A percentile compares a stretch with the other conserved stretches of the same genome.
Conservation (phyloP, 2,113 vertebrate species). For the Gracilinanus agilis region DNA sequence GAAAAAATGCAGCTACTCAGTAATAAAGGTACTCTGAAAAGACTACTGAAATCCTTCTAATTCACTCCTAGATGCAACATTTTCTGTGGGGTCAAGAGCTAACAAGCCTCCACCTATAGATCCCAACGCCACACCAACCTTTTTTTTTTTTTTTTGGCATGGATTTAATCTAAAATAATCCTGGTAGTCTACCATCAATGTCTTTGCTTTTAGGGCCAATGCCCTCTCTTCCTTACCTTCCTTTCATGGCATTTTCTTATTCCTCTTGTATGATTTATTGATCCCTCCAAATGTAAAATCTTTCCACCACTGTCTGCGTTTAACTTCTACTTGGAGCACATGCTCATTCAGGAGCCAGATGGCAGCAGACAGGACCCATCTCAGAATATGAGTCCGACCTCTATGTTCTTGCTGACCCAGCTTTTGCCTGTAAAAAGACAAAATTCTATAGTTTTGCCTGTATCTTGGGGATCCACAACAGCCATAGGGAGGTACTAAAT, state of each 20-base stretch:
- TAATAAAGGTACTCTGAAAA: background rate
- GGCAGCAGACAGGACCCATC: background rate
- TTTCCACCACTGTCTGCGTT: background rate
- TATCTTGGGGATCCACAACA: background rate
- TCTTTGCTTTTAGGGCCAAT: background rate
- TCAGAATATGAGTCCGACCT: background rate
- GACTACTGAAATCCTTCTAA: background rate
- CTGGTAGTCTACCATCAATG: background rate
- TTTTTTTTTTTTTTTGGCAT: background rate
- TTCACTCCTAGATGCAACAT: background rate
- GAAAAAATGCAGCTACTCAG: background rate
- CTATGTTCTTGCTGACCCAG: background rate
- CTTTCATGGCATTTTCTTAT: background rate
- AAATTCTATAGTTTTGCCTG: background rate
- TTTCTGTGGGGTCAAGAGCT: background rate
- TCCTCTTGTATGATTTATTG: background rate
- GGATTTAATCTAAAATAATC: background rate
- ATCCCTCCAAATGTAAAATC: background rate
- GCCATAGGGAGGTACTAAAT: background rate
- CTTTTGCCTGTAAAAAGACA: background rate
- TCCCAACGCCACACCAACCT: background rate
- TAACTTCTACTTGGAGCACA: background rate
- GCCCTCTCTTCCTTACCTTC: background rate
- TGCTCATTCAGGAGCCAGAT: background rate
- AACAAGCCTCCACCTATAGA: background rate